phyloP scores from a whole-genome alignment of 2,888 invertebrate species.

The Labia minor region DNA sequence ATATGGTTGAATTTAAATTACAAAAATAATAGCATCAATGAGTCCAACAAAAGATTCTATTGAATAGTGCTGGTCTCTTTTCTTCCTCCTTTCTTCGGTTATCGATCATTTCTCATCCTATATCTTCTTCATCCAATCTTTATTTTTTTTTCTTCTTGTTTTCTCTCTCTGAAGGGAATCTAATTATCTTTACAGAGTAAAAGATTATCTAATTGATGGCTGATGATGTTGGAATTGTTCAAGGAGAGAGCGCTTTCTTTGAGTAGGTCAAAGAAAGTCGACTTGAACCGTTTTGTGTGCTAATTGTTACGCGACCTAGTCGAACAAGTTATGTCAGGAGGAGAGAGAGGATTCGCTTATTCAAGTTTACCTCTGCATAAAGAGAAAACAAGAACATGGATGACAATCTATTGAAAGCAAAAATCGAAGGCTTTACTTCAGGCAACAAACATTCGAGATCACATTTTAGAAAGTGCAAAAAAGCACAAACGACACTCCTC shows the following conservation, averaged over 20 bases:
- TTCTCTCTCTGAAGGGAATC: background rate
- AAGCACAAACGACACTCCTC: background rate
- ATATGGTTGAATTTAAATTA: too few species aligned
- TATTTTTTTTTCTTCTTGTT: too few species aligned
- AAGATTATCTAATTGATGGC: constrained; percentile 5
- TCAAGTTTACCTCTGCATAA: background rate
- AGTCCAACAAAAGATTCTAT: too few species aligned
- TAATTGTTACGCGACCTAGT: constrained; percentile 13
- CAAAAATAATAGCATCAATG: too few species aligned
- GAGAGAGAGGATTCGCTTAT: constrained; percentile 5
- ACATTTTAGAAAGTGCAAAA: constrained; percentile 5
- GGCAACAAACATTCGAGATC: background rate
- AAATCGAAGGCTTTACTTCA: background rate
- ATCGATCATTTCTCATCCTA: too few species aligned
- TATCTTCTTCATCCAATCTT: too few species aligned
- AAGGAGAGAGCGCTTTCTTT: background rate
- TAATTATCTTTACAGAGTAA: background rate
- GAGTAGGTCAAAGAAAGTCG: constrained; percentile 13
- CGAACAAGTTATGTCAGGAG: background rate
- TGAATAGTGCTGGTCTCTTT: too few species aligned
- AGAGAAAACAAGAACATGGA: constrained; percentile 13
- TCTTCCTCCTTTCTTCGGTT: too few species aligned
- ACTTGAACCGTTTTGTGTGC: constrained; percentile 7
- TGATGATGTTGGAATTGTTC: constrained; percentile 1
- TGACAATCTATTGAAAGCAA: background rate